Evolutionary conservation across 2,113 vertebrate genomes (phyloP).

Genomic region (Brienomyrus longianalis): DNA sequence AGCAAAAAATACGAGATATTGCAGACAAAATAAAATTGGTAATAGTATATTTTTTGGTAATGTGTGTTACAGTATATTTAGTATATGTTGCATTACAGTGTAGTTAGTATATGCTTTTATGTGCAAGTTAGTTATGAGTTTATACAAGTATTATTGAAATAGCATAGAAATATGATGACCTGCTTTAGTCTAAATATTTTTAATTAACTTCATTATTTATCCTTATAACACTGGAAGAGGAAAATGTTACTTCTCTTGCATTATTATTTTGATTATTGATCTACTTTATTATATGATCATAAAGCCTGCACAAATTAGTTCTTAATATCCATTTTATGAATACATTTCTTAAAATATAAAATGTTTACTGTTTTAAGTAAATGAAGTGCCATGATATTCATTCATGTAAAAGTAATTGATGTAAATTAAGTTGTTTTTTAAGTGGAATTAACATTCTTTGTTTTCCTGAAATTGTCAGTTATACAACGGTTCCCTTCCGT

Average conservation of each 20-base stretch:
- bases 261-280: background rate
- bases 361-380: background rate
- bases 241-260: background rate
- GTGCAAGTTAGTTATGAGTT: background rate
- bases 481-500: background rate
- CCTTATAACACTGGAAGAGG: background rate
- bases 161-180: background rate
- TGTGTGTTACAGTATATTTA: background rate
- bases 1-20: background rate
- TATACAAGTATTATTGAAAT: background rate
- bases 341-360: background rate
- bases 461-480: background rate
- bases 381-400: background rate
- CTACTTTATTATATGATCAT: background rate
- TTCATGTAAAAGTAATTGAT: background rate
- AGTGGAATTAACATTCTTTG: background rate
- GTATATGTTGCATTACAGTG: background rate
- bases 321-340: background rate
- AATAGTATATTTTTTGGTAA: background rate
- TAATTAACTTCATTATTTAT: background rate
- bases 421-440: background rate
- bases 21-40: background rate
- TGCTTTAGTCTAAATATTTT: background rate
- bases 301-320: background rate
- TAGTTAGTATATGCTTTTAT: background rate